phyloP scores from a whole-genome alignment of 2,888 invertebrate genomes.

The Drosophila bunnanda region DNA sequence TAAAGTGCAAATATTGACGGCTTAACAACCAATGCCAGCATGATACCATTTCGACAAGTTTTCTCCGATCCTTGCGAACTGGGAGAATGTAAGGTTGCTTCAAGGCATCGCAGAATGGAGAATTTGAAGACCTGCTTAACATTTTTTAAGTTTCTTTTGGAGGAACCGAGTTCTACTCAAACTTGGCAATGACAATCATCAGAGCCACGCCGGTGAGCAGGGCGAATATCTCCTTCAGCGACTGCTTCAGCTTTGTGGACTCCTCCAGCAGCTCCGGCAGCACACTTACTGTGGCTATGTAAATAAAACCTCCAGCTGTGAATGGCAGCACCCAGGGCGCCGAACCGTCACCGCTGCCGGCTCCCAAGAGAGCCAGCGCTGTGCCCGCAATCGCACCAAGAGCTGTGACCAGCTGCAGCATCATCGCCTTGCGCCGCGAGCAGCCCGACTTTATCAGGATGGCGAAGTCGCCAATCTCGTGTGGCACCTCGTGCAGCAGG shows the following conservation, averaged over 20 bases:
- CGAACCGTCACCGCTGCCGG: constrained; percentile 88
- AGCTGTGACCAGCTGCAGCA: constrained; percentile 96
- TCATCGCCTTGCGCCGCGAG: constrained; percentile 96
- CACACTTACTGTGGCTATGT: constrained; percentile 99
- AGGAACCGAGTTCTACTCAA: constrained; percentile 67
- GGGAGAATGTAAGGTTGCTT: neutral
- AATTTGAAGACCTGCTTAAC: neutral
- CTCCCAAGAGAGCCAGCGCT: constrained; percentile 93
- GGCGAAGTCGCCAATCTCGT: constrained; percentile 99
- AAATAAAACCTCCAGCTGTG: constrained; percentile 99
- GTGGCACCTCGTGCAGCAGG: constrained; percentile 98
- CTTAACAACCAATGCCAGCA: constrained; percentile 5
- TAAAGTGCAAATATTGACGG: constrained; percentile 31
- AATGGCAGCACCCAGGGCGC: constrained; percentile 95
- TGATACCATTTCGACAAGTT: constrained; percentile 2
- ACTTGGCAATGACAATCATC: constrained; percentile 96
- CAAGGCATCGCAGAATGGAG: neutral
- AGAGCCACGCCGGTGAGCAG: constrained; percentile 95
- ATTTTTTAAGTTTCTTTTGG: neutral
- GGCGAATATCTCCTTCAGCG: constrained; percentile 95
- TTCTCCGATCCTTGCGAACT: neutral
- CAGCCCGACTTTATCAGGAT: constrained; percentile 99
- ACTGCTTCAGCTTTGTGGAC: constrained; percentile 93
- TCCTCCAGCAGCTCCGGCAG: constrained; percentile 98
- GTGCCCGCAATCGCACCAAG: constrained; percentile 97